Percentiles rank a stretch among this genome's conserved stretches.
These are phyloP conservation scores for Andrena hattorfiana DNA, from an alignment of 2,888 invertebrate genomes.

Conservation along the genomic window DNA sequence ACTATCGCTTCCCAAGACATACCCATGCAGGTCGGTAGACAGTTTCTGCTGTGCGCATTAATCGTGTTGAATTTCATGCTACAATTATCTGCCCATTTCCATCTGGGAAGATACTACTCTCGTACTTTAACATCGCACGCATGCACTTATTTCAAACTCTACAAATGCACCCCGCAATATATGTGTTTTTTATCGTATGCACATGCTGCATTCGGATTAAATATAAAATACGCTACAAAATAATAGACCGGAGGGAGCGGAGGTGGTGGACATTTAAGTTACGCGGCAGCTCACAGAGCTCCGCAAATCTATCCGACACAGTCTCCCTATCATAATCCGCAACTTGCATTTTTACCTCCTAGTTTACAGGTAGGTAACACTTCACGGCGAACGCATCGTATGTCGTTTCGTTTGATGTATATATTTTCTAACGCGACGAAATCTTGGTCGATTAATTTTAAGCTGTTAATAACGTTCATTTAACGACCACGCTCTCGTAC, in stretches of 20 bases:
- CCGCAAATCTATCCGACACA: slow-evolving; percentile 84
- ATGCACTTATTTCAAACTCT: slow-evolving; percentile 31
- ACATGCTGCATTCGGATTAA: slow-evolving; percentile 83
- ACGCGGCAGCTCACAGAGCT: slow-evolving; percentile 83
- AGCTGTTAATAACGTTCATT: neutral
- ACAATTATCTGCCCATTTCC: slow-evolving; percentile 4
- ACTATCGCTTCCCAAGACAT: slow-evolving; percentile 87
- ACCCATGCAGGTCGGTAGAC: slow-evolving; percentile 87
- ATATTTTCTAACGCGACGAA: slow-evolving; percentile 1
- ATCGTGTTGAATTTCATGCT: slow-evolving; percentile 21
- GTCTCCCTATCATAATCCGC: slow-evolving; percentile 84
- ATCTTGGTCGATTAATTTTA: neutral
- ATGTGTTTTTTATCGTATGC: slow-evolving; percentile 64
- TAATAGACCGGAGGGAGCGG: slow-evolving; percentile 81
- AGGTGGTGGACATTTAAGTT: slow-evolving; percentile 81
- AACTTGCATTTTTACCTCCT: slow-evolving; percentile 84
- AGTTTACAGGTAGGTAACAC: slow-evolving; percentile 79
- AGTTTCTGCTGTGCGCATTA: neutral
- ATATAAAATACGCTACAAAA: slow-evolving; percentile 71
- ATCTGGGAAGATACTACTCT: slow-evolving; percentile 8
- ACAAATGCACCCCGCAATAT: slow-evolving; percentile 52
- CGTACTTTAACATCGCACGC: slow-evolving; percentile 36
- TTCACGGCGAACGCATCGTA: slow-evolving; percentile 8
- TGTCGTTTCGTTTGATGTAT: neutral
- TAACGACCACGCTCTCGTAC: neutral